Percentiles rank a stretch among this genome's conserved stretches.
These are phyloP conservation scores for Eurois occulta DNA, from an alignment of 2,888 invertebrate species.

Conservation along the genomic window DNA sequence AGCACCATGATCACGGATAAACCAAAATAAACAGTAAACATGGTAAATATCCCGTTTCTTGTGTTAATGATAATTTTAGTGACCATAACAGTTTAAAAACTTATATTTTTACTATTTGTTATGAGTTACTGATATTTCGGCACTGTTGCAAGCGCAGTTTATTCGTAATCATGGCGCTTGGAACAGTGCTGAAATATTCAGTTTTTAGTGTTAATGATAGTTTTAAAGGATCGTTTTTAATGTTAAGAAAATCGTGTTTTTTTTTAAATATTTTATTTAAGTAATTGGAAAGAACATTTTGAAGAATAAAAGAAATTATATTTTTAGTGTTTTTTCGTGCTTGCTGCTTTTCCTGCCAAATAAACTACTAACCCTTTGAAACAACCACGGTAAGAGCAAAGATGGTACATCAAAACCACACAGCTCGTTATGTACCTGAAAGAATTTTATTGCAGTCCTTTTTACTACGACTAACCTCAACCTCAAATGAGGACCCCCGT, in stretches of 20 bases:
- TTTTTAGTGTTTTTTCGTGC: neutral
- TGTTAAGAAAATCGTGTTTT: neutral
- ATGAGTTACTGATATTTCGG: neutral
- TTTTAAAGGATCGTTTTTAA: neutral
- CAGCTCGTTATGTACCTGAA: constrained; percentile 63
- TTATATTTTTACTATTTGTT: neutral
- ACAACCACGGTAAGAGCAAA: constrained; percentile 10
- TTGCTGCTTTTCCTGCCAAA: constrained; percentile 2
- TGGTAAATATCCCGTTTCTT: no score
- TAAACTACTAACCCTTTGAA: constrained; percentile 18
- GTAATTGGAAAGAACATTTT: neutral
- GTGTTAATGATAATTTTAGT: no score
- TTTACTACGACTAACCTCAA: constrained; percentile 69
- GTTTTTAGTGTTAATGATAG: neutral
- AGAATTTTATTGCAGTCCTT: constrained; percentile 72
- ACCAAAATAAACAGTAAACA: no score
- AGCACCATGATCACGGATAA: no score
- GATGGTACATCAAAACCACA: constrained; percentile 44
- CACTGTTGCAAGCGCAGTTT: no score
- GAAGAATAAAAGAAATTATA: neutral
- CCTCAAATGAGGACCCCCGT: constrained; percentile 75
- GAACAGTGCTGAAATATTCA: no score
- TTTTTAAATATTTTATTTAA: no score
- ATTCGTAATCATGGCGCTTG: no score
- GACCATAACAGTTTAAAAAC: no score